These are phyloP conservation scores for Myxocyprinus asiaticus DNA, from an alignment of 2,113 vertebrate genomes.

Conservation along the genomic window DNA sequence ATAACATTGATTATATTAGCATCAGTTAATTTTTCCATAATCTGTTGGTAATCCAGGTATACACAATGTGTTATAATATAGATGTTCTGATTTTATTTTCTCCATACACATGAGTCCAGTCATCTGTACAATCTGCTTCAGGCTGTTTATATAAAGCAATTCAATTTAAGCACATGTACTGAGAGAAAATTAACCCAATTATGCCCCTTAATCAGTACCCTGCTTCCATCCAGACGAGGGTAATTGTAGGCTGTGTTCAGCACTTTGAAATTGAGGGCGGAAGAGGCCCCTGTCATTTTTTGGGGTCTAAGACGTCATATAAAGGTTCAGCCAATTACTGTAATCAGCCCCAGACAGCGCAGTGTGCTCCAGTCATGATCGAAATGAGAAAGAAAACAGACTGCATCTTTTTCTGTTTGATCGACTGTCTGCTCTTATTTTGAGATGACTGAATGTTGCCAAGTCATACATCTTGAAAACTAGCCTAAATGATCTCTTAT, in stretches of 20 bases:
- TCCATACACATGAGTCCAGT: not conserved
- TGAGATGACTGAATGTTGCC: constrained; percentile 15
- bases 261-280: constrained; percentile 50
- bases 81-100: constrained; percentile 10
- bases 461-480: not conserved
- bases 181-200: constrained; percentile 58
- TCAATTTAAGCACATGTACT: constrained; percentile 49
- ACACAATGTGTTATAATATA: not conserved
- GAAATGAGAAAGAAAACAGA: constrained; percentile 13
- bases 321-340: constrained; percentile 52
- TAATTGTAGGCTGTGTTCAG: constrained; percentile 53
- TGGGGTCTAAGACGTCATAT: constrained; percentile 40
- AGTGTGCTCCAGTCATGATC: constrained; percentile 31
- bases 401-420: constrained; percentile 35
- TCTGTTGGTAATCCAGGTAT: too few species aligned
- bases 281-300: constrained; percentile 51
- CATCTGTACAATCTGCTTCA: constrained; percentile 23
- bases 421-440: not conserved
- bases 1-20: not conserved
- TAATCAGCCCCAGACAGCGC: constrained; percentile 51
- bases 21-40: too few species aligned
- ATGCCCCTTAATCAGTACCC: constrained; percentile 54
- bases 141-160: constrained; percentile 47
- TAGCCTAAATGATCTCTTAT: not conserved
- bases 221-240: constrained; percentile 48